A percentile compares a stretch with the other conserved stretches of the same genome.
Evolutionary conservation across 2,113 vertebrate genomes (phyloP).

Genomic region (Setophaga kirtlandii): DNA sequence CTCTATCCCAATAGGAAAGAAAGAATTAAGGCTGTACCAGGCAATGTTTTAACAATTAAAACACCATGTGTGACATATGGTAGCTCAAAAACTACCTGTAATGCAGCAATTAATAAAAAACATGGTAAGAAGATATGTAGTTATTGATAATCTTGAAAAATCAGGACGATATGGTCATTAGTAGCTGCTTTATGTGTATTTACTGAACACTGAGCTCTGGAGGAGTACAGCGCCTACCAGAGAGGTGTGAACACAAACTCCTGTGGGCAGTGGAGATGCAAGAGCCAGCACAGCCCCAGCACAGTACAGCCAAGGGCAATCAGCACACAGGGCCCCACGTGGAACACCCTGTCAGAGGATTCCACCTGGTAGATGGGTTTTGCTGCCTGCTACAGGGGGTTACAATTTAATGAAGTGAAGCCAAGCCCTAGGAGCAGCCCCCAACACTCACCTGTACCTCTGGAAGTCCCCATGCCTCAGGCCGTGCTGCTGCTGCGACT

Average conservation of each 20-base stretch:
- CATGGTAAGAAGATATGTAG: fast-evolving
- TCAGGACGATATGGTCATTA: neutral
- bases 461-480: constrained; percentile 96
- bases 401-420: neutral
- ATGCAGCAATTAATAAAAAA: neutral
- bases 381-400: neutral
- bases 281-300: neutral
- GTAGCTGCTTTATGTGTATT: neutral
- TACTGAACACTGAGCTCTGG: neutral
- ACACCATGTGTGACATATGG: fast-evolving
- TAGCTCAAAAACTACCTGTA: neutral
- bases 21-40: neutral
- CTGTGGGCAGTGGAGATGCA: neutral
- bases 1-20: neutral
- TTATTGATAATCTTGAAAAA: neutral
- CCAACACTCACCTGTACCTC: constrained; percentile 89
- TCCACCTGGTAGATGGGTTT: neutral
- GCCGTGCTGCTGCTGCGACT: constrained; percentile 98
- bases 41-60: neutral
- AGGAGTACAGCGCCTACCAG: neutral
- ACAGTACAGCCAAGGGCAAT: too few relatives aligned
- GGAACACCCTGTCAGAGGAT: neutral
- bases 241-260: neutral
- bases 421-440: neutral
- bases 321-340: fast-evolving